Conservation (phyloP, 2,113 vertebrate genomes). For the Climacteris rufus region DNA sequence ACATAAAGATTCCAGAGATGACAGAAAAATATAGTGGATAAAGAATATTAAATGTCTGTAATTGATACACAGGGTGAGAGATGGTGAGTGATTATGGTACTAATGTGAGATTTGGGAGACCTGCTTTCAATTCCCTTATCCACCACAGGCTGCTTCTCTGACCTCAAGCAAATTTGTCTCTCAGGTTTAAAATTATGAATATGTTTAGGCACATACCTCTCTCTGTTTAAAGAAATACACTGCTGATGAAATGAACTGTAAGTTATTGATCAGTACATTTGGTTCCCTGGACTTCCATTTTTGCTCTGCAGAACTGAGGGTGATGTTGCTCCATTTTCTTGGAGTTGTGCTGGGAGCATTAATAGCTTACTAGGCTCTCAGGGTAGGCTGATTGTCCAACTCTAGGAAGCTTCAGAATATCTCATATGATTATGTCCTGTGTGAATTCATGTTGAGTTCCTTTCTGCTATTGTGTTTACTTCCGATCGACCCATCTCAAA, state of each 20-base stretch:
- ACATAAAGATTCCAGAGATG: conserved; percentile 40
- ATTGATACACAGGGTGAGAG: neutral
- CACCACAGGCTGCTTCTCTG: neutral
- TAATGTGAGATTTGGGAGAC: neutral
- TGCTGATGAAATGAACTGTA: neutral
- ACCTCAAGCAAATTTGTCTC: neutral
- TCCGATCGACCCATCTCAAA: neutral
- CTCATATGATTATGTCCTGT: neutral
- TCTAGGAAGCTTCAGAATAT: neutral
- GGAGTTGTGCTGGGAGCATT: neutral
- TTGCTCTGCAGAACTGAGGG: neutral
- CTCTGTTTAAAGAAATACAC: neutral
- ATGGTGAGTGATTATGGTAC: neutral
- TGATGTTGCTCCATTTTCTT: neutral
- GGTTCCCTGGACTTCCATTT: neutral
- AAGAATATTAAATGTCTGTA: neutral
- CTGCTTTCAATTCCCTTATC: neutral
- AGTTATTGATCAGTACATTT: neutral
- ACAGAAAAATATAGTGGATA: conserved; percentile 27
- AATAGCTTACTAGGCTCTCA: neutral
- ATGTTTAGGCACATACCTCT: neutral
- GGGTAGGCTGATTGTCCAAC: neutral
- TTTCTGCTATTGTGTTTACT: neutral
- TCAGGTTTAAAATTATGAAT: neutral
- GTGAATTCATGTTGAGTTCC: neutral